These are phyloP conservation scores for Tympanuchus pallidicinctus DNA, from an alignment of 2,113 vertebrate genomes.

Conservation along the genomic window DNA sequence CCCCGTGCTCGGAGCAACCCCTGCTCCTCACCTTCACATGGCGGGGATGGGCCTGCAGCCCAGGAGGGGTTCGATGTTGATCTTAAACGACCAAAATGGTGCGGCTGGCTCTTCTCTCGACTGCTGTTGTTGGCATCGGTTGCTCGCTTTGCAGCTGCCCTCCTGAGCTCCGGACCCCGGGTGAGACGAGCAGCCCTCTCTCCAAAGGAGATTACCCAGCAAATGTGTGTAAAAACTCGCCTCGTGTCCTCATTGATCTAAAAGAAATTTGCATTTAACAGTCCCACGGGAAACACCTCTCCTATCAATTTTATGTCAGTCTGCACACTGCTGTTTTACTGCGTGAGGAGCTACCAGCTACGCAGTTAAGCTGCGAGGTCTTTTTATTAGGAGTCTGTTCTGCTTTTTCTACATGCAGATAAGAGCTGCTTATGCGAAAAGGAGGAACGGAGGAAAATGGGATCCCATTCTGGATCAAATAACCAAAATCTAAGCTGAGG, in stretches of 20 bases:
- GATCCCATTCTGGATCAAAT: not conserved
- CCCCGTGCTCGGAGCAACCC: not conserved
- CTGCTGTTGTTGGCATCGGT: not conserved
- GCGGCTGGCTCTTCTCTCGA: not conserved
- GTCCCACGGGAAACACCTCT: not conserved
- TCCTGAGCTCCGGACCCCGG: not conserved
- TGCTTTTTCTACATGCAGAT: not conserved
- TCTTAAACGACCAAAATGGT: rapidly evolving
- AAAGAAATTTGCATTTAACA: not conserved
- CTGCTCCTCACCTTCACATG: not conserved
- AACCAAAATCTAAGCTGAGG: too few species aligned
- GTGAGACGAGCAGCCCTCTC: not conserved
- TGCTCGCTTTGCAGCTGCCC: not conserved
- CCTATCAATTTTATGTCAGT: not conserved
- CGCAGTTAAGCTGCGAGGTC: not conserved
- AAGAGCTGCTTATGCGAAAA: not conserved
- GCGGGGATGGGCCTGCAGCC: rapidly evolving
- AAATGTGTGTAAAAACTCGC: not conserved
- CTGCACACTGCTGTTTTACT: not conserved
- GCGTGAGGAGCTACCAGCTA: not conserved
- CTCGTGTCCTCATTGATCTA: not conserved
- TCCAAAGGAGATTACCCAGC: not conserved
- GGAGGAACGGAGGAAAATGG: not conserved
- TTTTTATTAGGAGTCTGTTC: not conserved
- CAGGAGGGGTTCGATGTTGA: rapidly evolving